Base-by-base conservation (phyloP, 2,113 vertebrate species). In the Bubo blakistoni region DNA sequence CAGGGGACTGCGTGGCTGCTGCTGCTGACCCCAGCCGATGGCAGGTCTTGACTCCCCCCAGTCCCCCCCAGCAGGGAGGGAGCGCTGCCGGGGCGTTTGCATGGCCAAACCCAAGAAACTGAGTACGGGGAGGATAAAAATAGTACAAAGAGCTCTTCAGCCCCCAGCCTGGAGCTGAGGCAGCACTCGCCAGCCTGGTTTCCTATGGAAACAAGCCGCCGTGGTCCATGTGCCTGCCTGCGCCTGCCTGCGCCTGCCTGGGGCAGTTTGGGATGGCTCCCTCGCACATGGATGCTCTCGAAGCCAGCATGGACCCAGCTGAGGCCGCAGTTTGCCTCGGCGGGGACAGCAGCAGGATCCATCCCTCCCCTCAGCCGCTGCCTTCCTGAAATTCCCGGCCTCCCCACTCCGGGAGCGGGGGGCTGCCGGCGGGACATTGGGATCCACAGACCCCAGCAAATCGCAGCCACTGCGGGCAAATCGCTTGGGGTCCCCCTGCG, bases 131-230 rank as follows among this genome's bases (percentile, higher is more conserved):
- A 74, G 57, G 89, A 94, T 92, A 77, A 66, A 94, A 94, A 92
- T 58, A 88, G 77, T 6, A 36, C 58, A 7, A 49, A 1, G 16
- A 44, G 40, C 82, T 91, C 81, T 51, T 73, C 72, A 89, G 85
- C 55, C 52, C 76, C 49, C 87, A 42, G 95, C 4, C 49, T n/a
- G 92, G 62, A 63, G n/a, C 70, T 6, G 81, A 95, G 92, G 87
- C 88, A 65, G 74, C n/a, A 6, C 81, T 92, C 52, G 1, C 88
- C 90, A 85, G 85, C 79, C 74, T 24, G 78, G 95, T 94, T 96
- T 95, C 90, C 96, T 97, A 95, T 93, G 96, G 94, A 95, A 96
- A 96, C 90, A 2, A 93, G 95, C 34, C 1, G 15, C 79, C 7
- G 9, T 1, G 44, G 32, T 83, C 95, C 71, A 2, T 62, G 27